A percentile compares a stretch with the other conserved stretches of the same genome.
phyloP scores from a whole-genome alignment of 2,797 vertebrate species.

The Mus caroli region DNA sequence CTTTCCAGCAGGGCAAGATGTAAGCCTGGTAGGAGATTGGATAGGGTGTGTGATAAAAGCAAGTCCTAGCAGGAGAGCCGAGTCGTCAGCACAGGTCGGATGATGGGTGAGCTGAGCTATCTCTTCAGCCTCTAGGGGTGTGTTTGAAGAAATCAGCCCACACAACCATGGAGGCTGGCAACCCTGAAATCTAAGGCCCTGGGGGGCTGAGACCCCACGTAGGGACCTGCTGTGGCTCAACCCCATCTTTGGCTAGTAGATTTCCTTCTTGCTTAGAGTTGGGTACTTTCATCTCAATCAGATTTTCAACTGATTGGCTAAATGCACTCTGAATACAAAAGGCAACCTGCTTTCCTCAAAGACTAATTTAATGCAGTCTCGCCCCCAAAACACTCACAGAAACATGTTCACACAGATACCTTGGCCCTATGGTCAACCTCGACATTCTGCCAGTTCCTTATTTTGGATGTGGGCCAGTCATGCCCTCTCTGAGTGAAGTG shows the following conservation, averaged over 20 bases:
- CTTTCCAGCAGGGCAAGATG: background rate
- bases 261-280: background rate
- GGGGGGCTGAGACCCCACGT: background rate
- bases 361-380: background rate
- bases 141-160: conserved; percentile 8
- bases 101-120: background rate
- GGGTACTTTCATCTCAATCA: background rate
- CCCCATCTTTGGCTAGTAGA: background rate
- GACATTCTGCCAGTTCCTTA: background rate
- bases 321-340: background rate
- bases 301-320: background rate
- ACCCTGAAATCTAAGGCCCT: background rate
- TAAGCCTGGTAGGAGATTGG: background rate
- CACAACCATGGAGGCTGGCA: background rate
- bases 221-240: background rate
- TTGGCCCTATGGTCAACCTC: background rate
- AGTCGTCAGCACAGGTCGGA: background rate
- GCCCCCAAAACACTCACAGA: background rate
- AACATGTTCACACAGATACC: background rate
- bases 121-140: background rate
- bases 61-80: background rate
- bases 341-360: background rate
- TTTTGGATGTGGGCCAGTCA: background rate
- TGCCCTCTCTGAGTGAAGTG: no score
- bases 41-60: background rate